phyloP scores from a whole-genome alignment of 2,797 vertebrate genomes.

The Todus mexicanus region DNA sequence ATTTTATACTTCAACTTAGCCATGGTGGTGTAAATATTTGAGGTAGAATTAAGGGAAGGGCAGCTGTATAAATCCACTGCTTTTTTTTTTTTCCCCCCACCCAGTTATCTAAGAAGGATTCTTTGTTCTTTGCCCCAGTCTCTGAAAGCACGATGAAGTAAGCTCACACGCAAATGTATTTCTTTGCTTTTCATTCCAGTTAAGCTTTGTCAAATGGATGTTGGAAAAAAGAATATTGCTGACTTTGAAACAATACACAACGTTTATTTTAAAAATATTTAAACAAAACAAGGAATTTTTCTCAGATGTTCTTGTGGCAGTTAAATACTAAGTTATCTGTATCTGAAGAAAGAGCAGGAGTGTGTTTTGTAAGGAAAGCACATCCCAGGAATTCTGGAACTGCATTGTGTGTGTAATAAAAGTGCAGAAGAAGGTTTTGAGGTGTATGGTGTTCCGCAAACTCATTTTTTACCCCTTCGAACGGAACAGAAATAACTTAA shows the following conservation, averaged over 20 bases:
- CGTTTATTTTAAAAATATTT: background rate
- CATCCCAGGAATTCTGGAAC: background rate
- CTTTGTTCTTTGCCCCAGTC: conserved; percentile 28
- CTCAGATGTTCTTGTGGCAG: fast-evolving
- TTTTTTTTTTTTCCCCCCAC: background rate
- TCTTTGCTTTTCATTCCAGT: background rate
- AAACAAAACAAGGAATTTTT: background rate
- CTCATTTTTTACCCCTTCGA: background rate
- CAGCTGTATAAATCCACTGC: conserved; percentile 53
- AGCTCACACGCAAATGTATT: background rate
- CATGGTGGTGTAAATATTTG: conserved; percentile 57
- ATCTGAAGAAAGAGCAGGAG: background rate
- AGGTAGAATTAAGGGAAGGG: conserved; percentile 43
- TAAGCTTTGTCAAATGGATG: background rate
- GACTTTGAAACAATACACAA: background rate
- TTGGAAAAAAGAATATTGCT: background rate
- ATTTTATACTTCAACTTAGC: conserved; percentile 29
- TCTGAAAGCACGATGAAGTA: background rate
- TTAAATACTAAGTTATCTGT: background rate
- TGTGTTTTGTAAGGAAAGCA: background rate
- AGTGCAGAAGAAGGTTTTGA: background rate
- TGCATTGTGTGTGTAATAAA: background rate
- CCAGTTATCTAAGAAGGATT: conserved; percentile 49
- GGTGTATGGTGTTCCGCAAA: background rate
- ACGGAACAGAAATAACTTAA: background rate